phyloP scores from a whole-genome alignment of 2,888 invertebrate genomes.

The Euclidia mi region DNA sequence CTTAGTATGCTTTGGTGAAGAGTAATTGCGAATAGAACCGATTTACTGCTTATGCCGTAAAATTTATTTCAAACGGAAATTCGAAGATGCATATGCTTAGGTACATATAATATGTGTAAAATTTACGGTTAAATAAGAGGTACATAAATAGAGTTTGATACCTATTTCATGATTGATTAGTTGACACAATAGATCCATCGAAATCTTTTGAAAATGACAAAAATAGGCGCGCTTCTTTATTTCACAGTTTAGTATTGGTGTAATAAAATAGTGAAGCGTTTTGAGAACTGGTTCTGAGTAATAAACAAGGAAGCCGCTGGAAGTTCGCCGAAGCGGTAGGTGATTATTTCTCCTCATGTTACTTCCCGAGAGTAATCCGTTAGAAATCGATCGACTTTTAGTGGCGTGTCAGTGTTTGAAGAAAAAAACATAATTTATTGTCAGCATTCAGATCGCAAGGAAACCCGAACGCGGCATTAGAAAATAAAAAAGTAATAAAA shows the following conservation, averaged over 20 bases:
- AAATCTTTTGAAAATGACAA: constrained; percentile 26
- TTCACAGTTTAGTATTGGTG: constrained; percentile 42
- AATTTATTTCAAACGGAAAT: constrained; percentile 5
- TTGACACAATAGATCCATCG: constrained; percentile 13
- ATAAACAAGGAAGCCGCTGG: constrained; percentile 87
- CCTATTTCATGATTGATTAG: constrained; percentile 8
- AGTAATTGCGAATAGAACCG: background rate
- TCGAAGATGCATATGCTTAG: background rate
- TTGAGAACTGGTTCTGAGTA: constrained; percentile 81
- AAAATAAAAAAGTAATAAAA: constrained; percentile 89
- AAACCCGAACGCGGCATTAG: constrained; percentile 86
- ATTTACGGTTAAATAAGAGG: background rate
- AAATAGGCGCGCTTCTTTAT: constrained; percentile 30
- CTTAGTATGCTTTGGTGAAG: background rate
- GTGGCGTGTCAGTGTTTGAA: constrained; percentile 89
- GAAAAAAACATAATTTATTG: constrained; percentile 88
- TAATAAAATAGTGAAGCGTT: constrained; percentile 62
- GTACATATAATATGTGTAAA: too few species aligned
- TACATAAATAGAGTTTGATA: constrained; percentile 5
- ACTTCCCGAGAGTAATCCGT: constrained; percentile 88
- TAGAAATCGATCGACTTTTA: constrained; percentile 90
- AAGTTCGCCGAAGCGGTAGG: constrained; percentile 83
- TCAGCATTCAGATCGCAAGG: constrained; percentile 87
- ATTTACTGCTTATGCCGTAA: background rate
- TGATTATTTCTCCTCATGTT: constrained; percentile 86